Evolutionary conservation across 2,797 vertebrate species (phyloP).

Genomic region (Pipistrellus nathusii): DNA sequence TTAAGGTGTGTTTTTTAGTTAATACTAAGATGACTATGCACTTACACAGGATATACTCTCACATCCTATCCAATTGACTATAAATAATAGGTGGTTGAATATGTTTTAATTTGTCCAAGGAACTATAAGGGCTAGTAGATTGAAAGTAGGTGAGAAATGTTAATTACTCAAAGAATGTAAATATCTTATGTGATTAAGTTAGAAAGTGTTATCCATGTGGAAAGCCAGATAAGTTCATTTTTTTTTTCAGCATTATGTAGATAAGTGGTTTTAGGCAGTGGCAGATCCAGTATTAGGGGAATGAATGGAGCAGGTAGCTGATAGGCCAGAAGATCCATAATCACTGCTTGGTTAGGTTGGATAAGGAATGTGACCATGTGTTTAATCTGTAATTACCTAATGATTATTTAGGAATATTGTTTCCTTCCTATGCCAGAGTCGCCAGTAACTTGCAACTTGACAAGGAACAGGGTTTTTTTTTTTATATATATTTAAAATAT

Average conservation of each 20-base stretch:
- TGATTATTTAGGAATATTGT: background rate
- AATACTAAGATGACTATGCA: background rate
- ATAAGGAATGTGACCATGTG: background rate
- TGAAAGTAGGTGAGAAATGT: background rate
- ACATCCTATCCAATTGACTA: background rate
- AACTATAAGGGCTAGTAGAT: background rate
- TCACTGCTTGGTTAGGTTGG: background rate
- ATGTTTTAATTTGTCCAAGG: background rate
- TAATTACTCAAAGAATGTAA: background rate
- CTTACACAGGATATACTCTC: background rate
- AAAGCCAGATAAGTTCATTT: background rate
- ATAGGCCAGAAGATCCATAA: background rate
- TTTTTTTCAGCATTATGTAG: background rate
- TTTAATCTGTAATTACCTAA: background rate
- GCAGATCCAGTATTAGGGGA: background rate
- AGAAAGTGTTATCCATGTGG: background rate
- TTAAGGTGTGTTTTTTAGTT: background rate
- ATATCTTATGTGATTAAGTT: background rate
- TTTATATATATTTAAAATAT: too few species aligned
- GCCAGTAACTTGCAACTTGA: background rate
- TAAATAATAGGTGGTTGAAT: background rate
- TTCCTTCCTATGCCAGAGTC: background rate
- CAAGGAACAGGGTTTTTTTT: background rate
- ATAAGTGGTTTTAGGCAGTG: background rate
- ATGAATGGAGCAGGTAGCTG: background rate